Evolutionary conservation across 2,797 vertebrate species (phyloP).

Genomic region (Notolepis coatsorum): DNA sequence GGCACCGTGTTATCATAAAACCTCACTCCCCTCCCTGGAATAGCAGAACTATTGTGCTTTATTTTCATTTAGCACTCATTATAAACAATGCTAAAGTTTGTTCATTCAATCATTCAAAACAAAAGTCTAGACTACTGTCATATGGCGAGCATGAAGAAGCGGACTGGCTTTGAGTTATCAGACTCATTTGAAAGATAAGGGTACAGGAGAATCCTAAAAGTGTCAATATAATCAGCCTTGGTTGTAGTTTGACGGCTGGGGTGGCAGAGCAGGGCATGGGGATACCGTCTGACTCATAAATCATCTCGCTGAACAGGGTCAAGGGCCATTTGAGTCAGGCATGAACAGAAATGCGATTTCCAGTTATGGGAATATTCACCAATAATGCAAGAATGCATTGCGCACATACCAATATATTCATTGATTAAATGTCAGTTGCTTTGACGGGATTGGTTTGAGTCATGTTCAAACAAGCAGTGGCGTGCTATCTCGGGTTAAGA

Average conservation of each 20-base stretch:
- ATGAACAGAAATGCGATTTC: conserved; percentile 74
- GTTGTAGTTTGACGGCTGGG: conserved; percentile 34
- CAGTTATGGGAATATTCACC: conserved; percentile 54
- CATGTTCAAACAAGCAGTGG: conserved; percentile 35
- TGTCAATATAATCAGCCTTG: conserved; percentile 60
- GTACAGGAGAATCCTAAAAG: conserved; percentile 54
- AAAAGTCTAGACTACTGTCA: background rate
- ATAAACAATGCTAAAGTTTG: conserved; percentile 5
- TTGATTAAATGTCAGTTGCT: conserved; percentile 68
- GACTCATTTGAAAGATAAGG: conserved; percentile 33
- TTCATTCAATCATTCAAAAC: conserved; percentile 1
- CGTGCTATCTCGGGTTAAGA: conserved; percentile 12
- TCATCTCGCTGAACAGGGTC: conserved; percentile 72
- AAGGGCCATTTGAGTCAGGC: conserved; percentile 70
- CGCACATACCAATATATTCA: conserved; percentile 49
- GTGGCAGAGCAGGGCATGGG: conserved; percentile 55
- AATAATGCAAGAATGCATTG: conserved; percentile 57
- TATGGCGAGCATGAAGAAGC: conserved; percentile 15
- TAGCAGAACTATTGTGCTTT: conserved; percentile 14
- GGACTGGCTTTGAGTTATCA: conserved; percentile 30
- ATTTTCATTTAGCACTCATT: background rate
- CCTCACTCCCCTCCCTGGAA: conserved; percentile 8
- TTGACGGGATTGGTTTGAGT: no score
- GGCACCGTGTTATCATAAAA: conserved; percentile 30
- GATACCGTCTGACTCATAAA: conserved; percentile 72